These are phyloP conservation scores for Trichonephila inaurata DNA, from an alignment of 1,140 invertebrate species.

Conservation along the genomic window DNA sequence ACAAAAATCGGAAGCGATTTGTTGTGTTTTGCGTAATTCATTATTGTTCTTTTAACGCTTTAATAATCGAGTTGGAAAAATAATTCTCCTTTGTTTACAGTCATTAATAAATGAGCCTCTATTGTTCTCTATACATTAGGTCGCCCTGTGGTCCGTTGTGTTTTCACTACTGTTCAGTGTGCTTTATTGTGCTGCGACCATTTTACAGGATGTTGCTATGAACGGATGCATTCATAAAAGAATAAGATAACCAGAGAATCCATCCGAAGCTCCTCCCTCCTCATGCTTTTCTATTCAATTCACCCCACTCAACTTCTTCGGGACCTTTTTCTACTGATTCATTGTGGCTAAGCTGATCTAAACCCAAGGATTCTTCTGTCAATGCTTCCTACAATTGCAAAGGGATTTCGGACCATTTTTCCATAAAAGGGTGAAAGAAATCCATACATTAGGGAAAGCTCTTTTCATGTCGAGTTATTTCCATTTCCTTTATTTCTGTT, in stretches of 20 bases:
- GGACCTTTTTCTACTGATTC: conserved; percentile 42
- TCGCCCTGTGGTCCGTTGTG: conserved; percentile 24
- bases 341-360: conserved; percentile 66
- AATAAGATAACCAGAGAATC: conserved; percentile 51
- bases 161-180: conserved; percentile 27
- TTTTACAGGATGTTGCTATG: conserved; percentile 37
- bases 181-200: conserved; percentile 40
- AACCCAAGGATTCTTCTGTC: conserved; percentile 59
- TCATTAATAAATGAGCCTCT: conserved; percentile 66
- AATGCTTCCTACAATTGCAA: conserved; percentile 37
- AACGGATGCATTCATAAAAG: conserved; percentile 56
- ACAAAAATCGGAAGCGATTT: conserved; percentile 57
- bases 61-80: conserved; percentile 62
- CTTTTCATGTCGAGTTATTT: conserved; percentile 67
- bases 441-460: conserved; percentile 70
- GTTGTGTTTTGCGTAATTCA: conserved; percentile 53
- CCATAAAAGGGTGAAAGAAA: conserved; percentile 49
- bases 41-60: conserved; percentile 65
- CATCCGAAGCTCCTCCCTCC: conserved; percentile 14
- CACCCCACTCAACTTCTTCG: conserved; percentile 40
- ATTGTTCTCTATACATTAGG: conserved; percentile 59
- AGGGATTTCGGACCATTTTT: conserved; percentile 51
- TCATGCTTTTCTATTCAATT: conserved; percentile 46
- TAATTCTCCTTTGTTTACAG: conserved; percentile 65
- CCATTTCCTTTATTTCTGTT: conserved; percentile 62